Percentiles rank a stretch among this genome's conserved stretches.
phyloP scores from a whole-genome alignment of 1,140 invertebrate species.

The Pseudomyrmex flavicornis region DNA sequence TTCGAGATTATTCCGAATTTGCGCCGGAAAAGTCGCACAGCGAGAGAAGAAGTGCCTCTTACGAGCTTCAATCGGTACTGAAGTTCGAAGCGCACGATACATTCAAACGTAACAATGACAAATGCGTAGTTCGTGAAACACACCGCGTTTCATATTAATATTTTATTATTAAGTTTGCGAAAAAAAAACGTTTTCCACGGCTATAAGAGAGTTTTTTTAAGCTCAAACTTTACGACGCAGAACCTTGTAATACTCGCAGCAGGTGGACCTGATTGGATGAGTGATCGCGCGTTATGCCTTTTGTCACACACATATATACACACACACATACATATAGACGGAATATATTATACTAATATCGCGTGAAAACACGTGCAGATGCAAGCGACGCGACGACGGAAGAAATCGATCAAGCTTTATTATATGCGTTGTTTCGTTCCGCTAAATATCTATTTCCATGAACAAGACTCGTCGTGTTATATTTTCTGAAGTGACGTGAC shows the following conservation, averaged over 20 bases:
- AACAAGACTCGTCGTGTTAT: constrained; percentile 42
- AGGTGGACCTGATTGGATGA: constrained; percentile 8
- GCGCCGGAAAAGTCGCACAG: constrained; percentile 30
- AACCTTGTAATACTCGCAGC: not conserved
- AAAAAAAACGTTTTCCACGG: not conserved
- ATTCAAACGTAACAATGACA: not conserved
- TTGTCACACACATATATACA: not conserved
- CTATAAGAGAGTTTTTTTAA: not conserved
- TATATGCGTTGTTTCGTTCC: constrained; percentile 20
- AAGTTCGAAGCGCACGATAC: constrained; percentile 1
- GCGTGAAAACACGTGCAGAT: too few relatives aligned
- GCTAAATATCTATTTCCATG: constrained; percentile 64
- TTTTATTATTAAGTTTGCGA: not conserved
- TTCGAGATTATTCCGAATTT: constrained; percentile 58
- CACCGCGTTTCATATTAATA: not conserved
- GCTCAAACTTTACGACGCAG: not conserved
- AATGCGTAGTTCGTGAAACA: not conserved
- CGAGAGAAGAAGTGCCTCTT: constrained; percentile 25
- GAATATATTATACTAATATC: not conserved
- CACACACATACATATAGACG: not conserved
- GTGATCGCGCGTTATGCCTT: constrained; percentile 11
- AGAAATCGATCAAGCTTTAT: constrained; percentile 22
- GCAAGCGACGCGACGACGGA: not conserved
- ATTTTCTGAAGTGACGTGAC: constrained; percentile 57
- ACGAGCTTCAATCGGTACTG: constrained; percentile 24